These are phyloP conservation scores for Mus musculus DNA, from an alignment of 2,113 vertebrate genomes.

Conservation along the genomic window DNA sequence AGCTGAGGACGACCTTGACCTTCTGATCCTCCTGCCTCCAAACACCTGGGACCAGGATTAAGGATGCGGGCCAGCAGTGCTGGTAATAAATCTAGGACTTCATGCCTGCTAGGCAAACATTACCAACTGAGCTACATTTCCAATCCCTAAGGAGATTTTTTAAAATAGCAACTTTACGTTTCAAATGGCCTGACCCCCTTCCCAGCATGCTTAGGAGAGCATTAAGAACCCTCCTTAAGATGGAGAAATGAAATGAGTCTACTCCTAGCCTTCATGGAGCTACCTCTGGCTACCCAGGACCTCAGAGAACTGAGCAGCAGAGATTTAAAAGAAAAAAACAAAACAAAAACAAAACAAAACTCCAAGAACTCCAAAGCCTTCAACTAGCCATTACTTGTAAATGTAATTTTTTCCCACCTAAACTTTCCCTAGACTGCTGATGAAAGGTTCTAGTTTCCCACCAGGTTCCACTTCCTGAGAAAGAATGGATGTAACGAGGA, in stretches of 20 bases:
- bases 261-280: not conserved
- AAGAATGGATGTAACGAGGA: not conserved
- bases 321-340: not conserved
- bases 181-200: conserved; percentile 1
- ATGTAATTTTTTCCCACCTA: not conserved
- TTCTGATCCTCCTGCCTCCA: not conserved
- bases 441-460: not conserved
- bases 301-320: not conserved
- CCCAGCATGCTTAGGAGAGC: not conserved
- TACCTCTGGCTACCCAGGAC: not conserved
- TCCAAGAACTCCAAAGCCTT: conserved; percentile 28
- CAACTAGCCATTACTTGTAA: not conserved
- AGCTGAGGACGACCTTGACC: not conserved
- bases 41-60: not conserved
- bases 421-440: not conserved
- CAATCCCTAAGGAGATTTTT: not conserved
- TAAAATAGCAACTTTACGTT: not conserved
- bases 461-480: not conserved
- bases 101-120: not conserved
- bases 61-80: not conserved
- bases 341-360: not conserved
- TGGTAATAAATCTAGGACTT: not conserved
- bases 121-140: not conserved
- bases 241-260: not conserved
- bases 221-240: not conserved